A percentile compares a stretch with the other conserved stretches of the same genome.
phyloP scores from a whole-genome alignment of 2,888 invertebrate species.

The Nipponacmea schrenckii region DNA sequence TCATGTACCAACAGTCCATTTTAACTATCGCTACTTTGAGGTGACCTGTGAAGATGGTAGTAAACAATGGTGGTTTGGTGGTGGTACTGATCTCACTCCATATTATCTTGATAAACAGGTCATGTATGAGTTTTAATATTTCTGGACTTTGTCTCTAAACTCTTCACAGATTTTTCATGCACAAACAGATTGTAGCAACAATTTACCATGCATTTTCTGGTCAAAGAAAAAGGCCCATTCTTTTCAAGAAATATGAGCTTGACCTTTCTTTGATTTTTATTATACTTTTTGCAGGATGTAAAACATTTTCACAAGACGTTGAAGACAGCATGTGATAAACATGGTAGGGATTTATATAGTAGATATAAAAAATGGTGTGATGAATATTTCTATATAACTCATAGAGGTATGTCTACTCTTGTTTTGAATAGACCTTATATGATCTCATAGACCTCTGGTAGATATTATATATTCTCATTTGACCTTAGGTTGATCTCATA shows the following conservation, averaged over 20 bases:
- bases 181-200: no score
- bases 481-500: no score
- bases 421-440: no score
- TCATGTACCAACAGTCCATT: constrained; percentile 94
- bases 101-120: constrained; percentile 85
- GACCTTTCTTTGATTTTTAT: neutral
- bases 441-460: no score
- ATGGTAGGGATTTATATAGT: constrained; percentile 81
- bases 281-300: constrained; percentile 74
- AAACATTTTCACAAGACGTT: constrained; percentile 85
- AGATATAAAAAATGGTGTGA: constrained; percentile 97
- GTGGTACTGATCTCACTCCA: constrained; percentile 95
- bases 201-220: no score
- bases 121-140: constrained; percentile 16
- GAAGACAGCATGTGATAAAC: constrained; percentile 88
- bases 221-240: no score
- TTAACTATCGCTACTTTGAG: constrained; percentile 97
- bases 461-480: no score
- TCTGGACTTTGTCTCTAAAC: no score
- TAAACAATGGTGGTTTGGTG: constrained; percentile 93
- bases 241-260: no score
- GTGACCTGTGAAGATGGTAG: constrained; percentile 80
- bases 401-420: constrained; percentile 74
- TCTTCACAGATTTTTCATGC: no score
- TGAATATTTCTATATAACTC: constrained; percentile 88